phyloP scores from a whole-genome alignment of 1,140 invertebrate species.

The Oreohelix idahoensis region DNA sequence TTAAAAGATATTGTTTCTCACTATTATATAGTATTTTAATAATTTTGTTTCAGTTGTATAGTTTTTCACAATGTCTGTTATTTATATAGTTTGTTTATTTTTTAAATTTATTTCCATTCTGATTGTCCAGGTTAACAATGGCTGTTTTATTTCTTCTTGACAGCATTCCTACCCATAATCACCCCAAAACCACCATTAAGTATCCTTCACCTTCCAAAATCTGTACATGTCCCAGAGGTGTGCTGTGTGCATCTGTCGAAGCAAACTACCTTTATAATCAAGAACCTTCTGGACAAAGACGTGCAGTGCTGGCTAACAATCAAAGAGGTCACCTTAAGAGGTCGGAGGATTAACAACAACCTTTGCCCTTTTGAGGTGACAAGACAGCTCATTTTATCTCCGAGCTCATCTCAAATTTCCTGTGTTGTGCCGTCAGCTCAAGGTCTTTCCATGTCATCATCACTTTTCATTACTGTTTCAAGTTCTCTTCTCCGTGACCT shows the following conservation, averaged over 20 bases:
- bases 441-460: no score
- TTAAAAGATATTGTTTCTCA: no score
- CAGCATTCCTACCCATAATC: conserved; percentile 5
- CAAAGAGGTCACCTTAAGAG: not conserved
- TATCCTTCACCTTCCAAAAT: not conserved
- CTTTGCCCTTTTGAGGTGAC: conserved; percentile 21
- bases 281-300: not conserved
- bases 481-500: no score
- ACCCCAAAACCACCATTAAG: not conserved
- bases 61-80: no score
- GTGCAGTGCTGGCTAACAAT: conserved; percentile 1
- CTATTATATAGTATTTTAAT: no score
- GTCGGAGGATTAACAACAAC: not conserved
- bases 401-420: not conserved
- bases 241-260: conserved; percentile 8
- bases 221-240: not conserved
- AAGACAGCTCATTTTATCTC: not conserved
- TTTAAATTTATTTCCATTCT: no score
- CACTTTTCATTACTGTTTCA: no score
- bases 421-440: no score
- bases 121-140: no score
- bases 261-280: not conserved
- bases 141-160: no score
- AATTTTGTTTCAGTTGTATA: no score
- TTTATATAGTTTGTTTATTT: no score